phyloP scores from a whole-genome alignment of 2,888 invertebrate genomes.

The Megalurothrips usitatus region DNA sequence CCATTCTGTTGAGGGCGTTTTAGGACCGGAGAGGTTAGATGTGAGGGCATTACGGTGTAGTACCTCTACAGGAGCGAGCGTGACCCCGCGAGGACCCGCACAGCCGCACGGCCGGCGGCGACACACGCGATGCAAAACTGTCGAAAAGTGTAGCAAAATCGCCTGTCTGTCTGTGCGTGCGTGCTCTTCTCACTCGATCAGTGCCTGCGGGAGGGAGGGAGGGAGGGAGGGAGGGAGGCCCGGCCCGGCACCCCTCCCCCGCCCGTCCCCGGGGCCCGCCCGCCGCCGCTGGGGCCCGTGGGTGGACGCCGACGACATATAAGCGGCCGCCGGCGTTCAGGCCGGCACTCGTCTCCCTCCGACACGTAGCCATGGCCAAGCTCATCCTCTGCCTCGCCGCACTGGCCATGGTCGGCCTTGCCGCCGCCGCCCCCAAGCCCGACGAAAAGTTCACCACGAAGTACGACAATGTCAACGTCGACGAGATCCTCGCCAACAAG shows the following conservation, averaged over 20 bases:
- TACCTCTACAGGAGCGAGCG: no score
- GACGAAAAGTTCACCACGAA: conserved; percentile 15
- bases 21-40: no score
- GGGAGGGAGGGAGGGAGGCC: neutral
- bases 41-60: no score
- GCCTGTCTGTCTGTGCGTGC: no score
- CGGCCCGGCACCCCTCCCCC: neutral
- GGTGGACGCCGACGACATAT: neutral
- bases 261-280: neutral
- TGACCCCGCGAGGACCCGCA: no score
- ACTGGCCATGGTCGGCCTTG: neutral
- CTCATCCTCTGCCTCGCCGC: neutral
- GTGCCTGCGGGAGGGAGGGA: neutral
- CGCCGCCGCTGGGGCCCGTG: neutral
- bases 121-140: no score
- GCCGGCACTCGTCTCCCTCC: neutral
- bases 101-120: no score
- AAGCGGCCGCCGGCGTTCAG: neutral
- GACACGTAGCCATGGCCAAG: conserved; percentile 14
- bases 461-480: conserved; percentile 10
- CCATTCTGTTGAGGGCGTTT: no score
- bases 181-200: no score
- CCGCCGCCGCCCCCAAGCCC: neutral
- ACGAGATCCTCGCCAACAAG: conserved; percentile 19
- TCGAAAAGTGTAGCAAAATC: no score